phyloP scores from a whole-genome alignment of 2,113 vertebrate species.

The Vimba vimba region DNA sequence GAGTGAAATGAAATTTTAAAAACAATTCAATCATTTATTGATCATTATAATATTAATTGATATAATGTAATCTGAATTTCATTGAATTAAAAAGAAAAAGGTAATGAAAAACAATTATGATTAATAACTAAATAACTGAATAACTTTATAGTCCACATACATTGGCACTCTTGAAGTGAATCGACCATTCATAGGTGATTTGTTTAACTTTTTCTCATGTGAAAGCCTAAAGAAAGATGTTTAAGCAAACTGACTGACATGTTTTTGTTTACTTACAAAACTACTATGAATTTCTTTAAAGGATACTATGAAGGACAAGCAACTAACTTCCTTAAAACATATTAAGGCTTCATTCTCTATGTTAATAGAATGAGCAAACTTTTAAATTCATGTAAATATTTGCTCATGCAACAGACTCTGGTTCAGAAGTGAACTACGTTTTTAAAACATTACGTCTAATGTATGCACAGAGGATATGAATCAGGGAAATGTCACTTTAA shows the following conservation, averaged over 20 bases:
- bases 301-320: neutral
- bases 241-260: neutral
- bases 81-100: neutral
- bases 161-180: neutral
- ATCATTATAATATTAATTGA: no score
- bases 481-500: conserved; percentile 3
- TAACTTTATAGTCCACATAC: neutral
- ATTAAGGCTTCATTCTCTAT: neutral
- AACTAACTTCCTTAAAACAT: neutral
- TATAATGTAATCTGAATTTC: neutral
- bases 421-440: neutral
- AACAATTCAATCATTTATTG: no score
- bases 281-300: neutral
- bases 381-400: neutral
- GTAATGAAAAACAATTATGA: neutral
- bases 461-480: neutral
- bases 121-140: neutral
- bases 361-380: neutral
- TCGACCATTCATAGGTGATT: neutral
- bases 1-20: no score
- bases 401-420: neutral
- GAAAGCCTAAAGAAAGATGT: neutral
- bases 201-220: neutral
- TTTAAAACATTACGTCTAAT: neutral
- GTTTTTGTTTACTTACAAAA: neutral